Base-by-base conservation (phyloP, 2,888 invertebrate species). In the Pristionchus entomophagus region DNA sequence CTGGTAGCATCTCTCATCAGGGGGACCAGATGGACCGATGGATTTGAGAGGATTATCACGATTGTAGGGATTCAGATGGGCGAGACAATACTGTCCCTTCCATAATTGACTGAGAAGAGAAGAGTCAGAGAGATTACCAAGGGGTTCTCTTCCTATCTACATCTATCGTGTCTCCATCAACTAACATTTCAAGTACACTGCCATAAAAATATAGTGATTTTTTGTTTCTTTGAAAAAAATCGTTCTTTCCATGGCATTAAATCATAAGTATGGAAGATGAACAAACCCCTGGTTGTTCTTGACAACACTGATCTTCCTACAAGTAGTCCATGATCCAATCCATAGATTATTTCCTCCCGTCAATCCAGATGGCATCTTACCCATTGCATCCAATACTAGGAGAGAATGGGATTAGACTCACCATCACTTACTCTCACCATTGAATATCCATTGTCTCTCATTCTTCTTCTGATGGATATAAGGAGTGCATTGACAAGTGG, bases 321-420 rank as follows among this genome's bases (percentile, higher is more conserved):
- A 93, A 2, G 92, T 92, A 49, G 87, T 87, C 93, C 92, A 93
- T 22, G 93, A 93, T 32, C 94, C 94, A 12, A 93, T 91, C 91
- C 93, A 94, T 78, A 93, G 87, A 80, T 94, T 91, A 85, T 94
- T 94, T 2, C 94, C 94, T 51, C 94, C 91, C 56, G 93, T 88
- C n/a, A 94, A 89, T 5, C 94, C 94, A 8, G 93, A 89, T 0
- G 94, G 93, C 4, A 93, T 88, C 87, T 93, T 93, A 32, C 93
- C 93, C 87, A 92, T 90, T 14, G 93, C 89, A 87, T 93, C 93
- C 85, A 93, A 88, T 5, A 93, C 93, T 93, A n/a, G n/a, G n/a
- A n/a, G n/a, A n/a, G n/a, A n/a, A n/a, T n/a, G n/a, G n/a, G n/a
- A n/a, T n/a, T n/a, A 41, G 49, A 91, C 86, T 0, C 35, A 56